Conservation (phyloP, 2,888 invertebrate genomes). For the Protonemura montana region DNA sequence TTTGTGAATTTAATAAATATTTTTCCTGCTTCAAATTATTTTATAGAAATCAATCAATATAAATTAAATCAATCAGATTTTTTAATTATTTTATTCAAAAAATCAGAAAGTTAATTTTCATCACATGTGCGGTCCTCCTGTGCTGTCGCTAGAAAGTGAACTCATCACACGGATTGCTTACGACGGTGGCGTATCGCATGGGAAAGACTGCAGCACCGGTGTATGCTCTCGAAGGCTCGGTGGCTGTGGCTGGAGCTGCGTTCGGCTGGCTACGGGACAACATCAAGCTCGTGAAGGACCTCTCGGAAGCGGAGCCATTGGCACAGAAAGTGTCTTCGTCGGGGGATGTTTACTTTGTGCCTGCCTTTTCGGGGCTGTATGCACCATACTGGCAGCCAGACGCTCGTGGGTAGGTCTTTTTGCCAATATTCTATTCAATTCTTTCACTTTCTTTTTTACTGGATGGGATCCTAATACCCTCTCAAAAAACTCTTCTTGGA, state of each 20-base stretch:
- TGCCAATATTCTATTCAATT: no score
- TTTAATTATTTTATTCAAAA: no score
- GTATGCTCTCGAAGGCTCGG: constrained; percentile 93
- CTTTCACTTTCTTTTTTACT: no score
- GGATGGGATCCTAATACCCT: no score
- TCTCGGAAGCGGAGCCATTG: constrained; percentile 72
- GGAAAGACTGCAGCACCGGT: constrained; percentile 73
- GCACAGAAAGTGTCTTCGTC: constrained; percentile 68
- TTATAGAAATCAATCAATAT: no score
- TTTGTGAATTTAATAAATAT: no score
- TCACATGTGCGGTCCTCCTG: no score
- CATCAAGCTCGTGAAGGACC: constrained; percentile 74
- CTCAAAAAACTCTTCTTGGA: no score
- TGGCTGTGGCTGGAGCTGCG: constrained; percentile 86
- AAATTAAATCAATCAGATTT: no score
- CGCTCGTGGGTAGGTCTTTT: constrained; percentile 77
- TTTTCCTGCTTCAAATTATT: no score
- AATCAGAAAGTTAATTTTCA: no score
- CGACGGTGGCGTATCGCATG: constrained; percentile 90
- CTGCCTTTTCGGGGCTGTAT: constrained; percentile 96
- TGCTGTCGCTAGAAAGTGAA: constrained; percentile 71
- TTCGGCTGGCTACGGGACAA: constrained; percentile 91
- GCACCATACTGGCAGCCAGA: constrained; percentile 97
- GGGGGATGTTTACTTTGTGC: constrained; percentile 92
- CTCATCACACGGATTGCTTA: constrained; percentile 86